Evolutionary conservation across 2,113 vertebrate genomes (phyloP), one percentile per base, ranked within the genome.

Genomic region (Forbesichthys agassizii): DNA sequence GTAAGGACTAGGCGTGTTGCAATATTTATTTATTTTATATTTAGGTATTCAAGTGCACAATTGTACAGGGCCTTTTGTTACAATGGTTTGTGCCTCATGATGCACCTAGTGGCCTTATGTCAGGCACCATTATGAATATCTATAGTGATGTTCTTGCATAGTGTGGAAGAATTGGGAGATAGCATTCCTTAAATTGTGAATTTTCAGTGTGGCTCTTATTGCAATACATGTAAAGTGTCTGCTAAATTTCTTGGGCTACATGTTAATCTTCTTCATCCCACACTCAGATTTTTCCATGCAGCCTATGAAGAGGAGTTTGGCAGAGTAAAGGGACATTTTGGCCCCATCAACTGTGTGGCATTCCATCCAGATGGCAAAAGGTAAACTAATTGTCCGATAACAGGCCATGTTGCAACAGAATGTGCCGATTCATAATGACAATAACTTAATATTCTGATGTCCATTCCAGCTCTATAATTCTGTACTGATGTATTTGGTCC

Each of bases 361-460:
- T 99, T 98, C 78, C 98, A 99, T 79, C 98, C 98, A 0, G 97
- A 99, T 3, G 96, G 98, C 61, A 99, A 98, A 81, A 99, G 98
- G 97, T 98, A 86, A 4, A n/a, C 16, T 7, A 5, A 7, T 14
- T 16, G 18, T 2, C 3, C 36, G 52, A 33, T 27, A 53, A 54
- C 14, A 18, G 12, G 33, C 9, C 56, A 7, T 33, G 11, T 47
- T 52, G 10, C n/a, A 47, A 46, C 14, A 9, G 13, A 14, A 36
- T 12, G 27, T 33, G 33, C 11, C 18, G 18, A 1, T 60, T 60
- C 13, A 12, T 20, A 10, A 60, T 11, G 33, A 13, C 42, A 61
- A 20, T 3, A 60, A 60, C 4, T 61, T 5, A n/a, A 10, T 11
- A 16, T n/a, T 56, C 48, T 10, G 14, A 7, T 14, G 53, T 53